A percentile compares a stretch with the other conserved stretches of the same genome.
phyloP scores from a whole-genome alignment of 1,140 invertebrate genomes.

The Drosophila melanica region DNA sequence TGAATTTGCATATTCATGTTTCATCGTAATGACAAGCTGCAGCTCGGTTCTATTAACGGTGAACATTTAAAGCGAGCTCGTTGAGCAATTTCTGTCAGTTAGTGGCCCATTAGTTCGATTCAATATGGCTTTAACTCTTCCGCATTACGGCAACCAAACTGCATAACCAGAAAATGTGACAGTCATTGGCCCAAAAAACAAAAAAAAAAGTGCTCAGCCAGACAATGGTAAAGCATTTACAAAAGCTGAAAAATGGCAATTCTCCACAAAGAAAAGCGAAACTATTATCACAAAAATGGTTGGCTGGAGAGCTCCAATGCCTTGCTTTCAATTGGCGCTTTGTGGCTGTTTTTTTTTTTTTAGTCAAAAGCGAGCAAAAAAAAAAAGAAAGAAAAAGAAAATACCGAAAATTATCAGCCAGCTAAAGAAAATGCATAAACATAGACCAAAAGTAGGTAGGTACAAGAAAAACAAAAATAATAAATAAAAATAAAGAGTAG shows the following conservation, averaged over 20 bases:
- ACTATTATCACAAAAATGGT: slow-evolving; percentile 59
- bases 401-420: slow-evolving; percentile 49
- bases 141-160: slow-evolving; percentile 28
- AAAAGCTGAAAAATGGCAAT: slow-evolving; percentile 30
- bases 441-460: slow-evolving; percentile 47
- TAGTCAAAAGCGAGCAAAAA: slow-evolving; percentile 43
- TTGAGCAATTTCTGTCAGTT: slow-evolving; percentile 12
- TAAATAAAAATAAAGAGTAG: slow-evolving; percentile 1
- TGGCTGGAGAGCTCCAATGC: slow-evolving; percentile 16
- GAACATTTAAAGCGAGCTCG: slow-evolving; percentile 20
- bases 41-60: slow-evolving; percentile 27
- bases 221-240: slow-evolving; percentile 41
- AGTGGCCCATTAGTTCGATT: slow-evolving; percentile 33
- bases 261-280: slow-evolving; percentile 72
- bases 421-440: slow-evolving; percentile 50
- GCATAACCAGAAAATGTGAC: slow-evolving; percentile 34
- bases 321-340: slow-evolving; percentile 30
- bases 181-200: slow-evolving; percentile 47
- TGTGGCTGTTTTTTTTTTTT: slow-evolving; percentile 69
- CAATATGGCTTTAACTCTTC: slow-evolving; percentile 35
- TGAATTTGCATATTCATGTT: slow-evolving; percentile 74
- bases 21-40: slow-evolving; percentile 57
- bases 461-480: slow-evolving; percentile 29
- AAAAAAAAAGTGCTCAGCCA: slow-evolving; percentile 27
- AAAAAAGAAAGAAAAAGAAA: slow-evolving; percentile 4